These are phyloP conservation scores for Drosophila oshimai DNA, from an alignment of 1,140 invertebrate species.

Conservation along the genomic window DNA sequence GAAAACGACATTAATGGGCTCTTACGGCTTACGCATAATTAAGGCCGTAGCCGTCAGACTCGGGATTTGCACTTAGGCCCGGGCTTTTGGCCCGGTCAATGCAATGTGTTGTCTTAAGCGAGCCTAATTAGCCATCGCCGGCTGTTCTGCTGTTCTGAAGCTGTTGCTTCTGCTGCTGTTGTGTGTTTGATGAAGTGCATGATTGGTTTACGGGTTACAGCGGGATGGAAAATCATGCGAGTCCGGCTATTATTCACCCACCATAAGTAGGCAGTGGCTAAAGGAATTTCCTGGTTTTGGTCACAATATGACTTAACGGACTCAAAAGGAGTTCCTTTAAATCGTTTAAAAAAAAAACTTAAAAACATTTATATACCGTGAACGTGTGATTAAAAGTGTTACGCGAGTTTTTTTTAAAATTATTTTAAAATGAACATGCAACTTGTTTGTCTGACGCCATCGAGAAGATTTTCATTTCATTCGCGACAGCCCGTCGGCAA, in stretches of 20 bases:
- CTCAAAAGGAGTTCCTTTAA: no score
- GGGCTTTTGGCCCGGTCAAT: conserved; percentile 12
- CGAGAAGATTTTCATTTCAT: conserved; percentile 20
- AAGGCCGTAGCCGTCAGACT: conserved; percentile 44
- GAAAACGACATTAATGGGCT: conserved; percentile 73
- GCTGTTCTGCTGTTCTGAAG: background rate
- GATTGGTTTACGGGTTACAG: conserved; percentile 53
- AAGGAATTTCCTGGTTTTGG: background rate
- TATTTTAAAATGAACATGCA: background rate
- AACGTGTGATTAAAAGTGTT: no score
- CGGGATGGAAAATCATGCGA: background rate
- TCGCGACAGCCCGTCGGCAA: conserved; percentile 2
- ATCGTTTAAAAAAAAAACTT: no score
- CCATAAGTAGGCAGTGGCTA: background rate
- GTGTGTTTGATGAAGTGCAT: conserved; percentile 48
- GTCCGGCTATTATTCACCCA: background rate
- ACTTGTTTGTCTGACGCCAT: conserved; percentile 2
- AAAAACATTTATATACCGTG: no score
- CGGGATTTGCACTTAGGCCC: background rate
- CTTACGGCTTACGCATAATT: conserved; percentile 69
- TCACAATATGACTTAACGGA: background rate
- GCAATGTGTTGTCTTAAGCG: conserved; percentile 68
- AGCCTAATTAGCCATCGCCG: conserved; percentile 57
- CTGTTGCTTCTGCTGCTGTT: conserved; percentile 24
- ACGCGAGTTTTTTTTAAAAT: background rate